Conservation (phyloP, 2,888 invertebrate genomes). For the Scaptomyza parva region DNA sequence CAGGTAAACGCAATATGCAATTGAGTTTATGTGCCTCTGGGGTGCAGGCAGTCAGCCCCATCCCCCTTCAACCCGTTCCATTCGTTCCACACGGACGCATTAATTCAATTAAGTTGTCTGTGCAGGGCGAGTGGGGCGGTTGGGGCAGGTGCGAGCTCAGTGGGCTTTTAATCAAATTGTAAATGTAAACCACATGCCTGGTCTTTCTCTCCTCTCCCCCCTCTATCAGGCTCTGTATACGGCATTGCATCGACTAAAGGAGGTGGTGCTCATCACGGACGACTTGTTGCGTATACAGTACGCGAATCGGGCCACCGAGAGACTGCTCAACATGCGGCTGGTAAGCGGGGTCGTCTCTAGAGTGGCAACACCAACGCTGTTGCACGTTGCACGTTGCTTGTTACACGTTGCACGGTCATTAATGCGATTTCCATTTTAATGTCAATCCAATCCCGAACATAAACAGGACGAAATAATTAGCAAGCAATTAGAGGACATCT, state of each 20-base stretch:
- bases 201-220: background rate
- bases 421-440: slow-evolving; percentile 61
- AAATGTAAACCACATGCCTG: slow-evolving; percentile 49
- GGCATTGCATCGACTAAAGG: slow-evolving; percentile 94
- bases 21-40: slow-evolving; percentile 56
- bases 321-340: slow-evolving; percentile 90
- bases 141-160: slow-evolving; percentile 11
- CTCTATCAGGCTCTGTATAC: slow-evolving; percentile 89
- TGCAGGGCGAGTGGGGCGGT: too few relatives aligned
- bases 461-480: slow-evolving; percentile 84
- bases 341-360: slow-evolving; percentile 82
- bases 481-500: slow-evolving; percentile 84
- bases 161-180: slow-evolving; percentile 50
- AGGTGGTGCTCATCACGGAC: slow-evolving; percentile 95
- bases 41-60: background rate
- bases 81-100: slow-evolving; percentile 43
- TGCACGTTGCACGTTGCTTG: background rate
- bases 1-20: slow-evolving; percentile 76
- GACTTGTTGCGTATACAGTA: slow-evolving; percentile 94
- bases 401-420: slow-evolving; percentile 31
- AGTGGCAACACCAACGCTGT: background rate
- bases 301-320: slow-evolving; percentile 94
- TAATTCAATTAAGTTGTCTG: slow-evolving; percentile 71
- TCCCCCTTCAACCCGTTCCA: too few relatives aligned
- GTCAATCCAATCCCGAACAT: slow-evolving; percentile 9